phyloP scores from a whole-genome alignment of 2,888 invertebrate genomes.

The Xestia ashworthii region DNA sequence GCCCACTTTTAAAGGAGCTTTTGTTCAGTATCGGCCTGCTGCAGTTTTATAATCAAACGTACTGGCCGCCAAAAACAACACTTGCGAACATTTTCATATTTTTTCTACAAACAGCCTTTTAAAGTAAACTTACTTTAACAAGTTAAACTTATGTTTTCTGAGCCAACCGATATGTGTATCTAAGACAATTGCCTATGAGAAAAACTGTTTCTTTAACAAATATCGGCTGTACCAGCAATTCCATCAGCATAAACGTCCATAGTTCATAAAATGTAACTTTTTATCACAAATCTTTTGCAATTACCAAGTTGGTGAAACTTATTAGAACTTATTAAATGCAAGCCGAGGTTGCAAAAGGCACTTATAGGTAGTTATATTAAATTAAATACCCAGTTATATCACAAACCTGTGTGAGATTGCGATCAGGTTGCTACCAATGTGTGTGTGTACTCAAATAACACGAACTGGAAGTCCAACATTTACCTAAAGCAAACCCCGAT shows the following conservation, averaged over 20 bases:
- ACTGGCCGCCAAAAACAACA: not conserved
- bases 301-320: slow-evolving; percentile 10
- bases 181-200: not conserved
- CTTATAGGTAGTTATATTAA: slow-evolving; percentile 38
- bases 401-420: slow-evolving; percentile 59
- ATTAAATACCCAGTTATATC: slow-evolving; percentile 53
- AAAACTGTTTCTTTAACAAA: no score
- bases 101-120: not conserved
- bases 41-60: not conserved
- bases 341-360: slow-evolving; percentile 41
- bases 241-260: not conserved
- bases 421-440: slow-evolving; percentile 41
- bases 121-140: not conserved
- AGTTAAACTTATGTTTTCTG: not conserved
- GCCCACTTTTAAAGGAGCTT: not conserved
- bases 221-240: not conserved
- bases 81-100: not conserved
- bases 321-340: slow-evolving; percentile 39
- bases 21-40: not conserved
- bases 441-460: slow-evolving; percentile 53
- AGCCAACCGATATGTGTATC: not conserved
- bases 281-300: slow-evolving; percentile 26
- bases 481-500: slow-evolving; percentile 52
- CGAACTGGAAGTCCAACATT: slow-evolving; percentile 62
- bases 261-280: not conserved